Evolutionary conservation across 2,888 invertebrate species (phyloP), one percentile per base, ranked within the genome.

Genomic region (Lasius fuliginosus): DNA sequence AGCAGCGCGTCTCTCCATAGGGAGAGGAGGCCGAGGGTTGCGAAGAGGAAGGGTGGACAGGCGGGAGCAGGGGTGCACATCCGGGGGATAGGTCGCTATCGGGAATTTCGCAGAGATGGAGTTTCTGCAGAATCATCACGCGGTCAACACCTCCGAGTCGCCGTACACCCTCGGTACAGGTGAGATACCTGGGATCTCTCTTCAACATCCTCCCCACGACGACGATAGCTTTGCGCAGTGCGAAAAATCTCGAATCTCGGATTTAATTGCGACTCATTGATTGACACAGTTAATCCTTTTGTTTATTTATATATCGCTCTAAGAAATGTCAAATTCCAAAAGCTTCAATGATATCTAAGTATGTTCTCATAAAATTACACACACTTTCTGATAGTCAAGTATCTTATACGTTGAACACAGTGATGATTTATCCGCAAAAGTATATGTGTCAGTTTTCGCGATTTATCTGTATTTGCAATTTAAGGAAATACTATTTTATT

Each of bases 101-200:
- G 90, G 92, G 92, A 93, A 93, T 93, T 94, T 93, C 91, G 92
- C 92, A 93, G 95, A 94, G 94, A 95, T 95, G 95, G 95, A 95
- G 94, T 95, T 95, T 92, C 94, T 95, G 90, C 95, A 94, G 93
- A 95, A 93, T 94, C 94, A 94, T 92, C 95, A 95, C 90, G 92
- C 95, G 91, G 93, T 94, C 88, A 95, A 94, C 95, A 95, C 92
- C 94, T 93, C 94, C 92, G 95, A 94, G 90, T 91, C 94, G 89
- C 93, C 94, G 81, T 95, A 95, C 86, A 95, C 94, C 83, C 94
- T 95, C 84, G 93, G 94, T 85, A 93, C 94, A 92, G 94, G 94
- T 95, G 91, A 90, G 90, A 11, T 1, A 23, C 23, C 9, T 23
- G 30, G 1, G 15, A 27, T 36, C 5, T 36, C 23, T 56, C 30